Evolutionary conservation across 2,888 invertebrate species (phyloP).

Genomic region (Nephrotoma appendiculata): DNA sequence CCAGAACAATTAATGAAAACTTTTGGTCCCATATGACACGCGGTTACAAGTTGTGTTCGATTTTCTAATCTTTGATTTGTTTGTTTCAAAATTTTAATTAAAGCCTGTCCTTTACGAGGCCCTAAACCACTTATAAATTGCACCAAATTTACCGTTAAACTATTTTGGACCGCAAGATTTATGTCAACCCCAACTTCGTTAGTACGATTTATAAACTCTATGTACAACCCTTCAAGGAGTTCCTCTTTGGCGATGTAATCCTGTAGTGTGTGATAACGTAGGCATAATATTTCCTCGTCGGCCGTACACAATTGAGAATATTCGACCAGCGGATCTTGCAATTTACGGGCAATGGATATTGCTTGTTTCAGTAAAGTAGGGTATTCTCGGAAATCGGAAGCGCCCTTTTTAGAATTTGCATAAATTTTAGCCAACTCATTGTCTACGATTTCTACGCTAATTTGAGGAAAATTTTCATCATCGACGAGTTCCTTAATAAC

Average conservation of each 20-base stretch:
- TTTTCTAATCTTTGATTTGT: constrained; percentile 87
- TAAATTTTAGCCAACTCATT: constrained; percentile 89
- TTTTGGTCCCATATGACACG: constrained; percentile 95
- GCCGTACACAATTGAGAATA: constrained; percentile 90
- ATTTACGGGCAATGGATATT: constrained; percentile 75
- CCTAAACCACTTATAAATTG: constrained; percentile 97
- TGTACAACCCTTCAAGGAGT: constrained; percentile 64
- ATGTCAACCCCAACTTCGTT: constrained; percentile 98
- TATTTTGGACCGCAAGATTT: constrained; percentile 79
- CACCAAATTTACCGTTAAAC: constrained; percentile 74
- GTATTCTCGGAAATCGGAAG: constrained; percentile 82
- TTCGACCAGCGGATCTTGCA: constrained; percentile 93
- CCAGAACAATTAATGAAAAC: constrained; percentile 99
- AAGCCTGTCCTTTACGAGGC: constrained; percentile 80
- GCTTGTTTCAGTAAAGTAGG: constrained; percentile 84
- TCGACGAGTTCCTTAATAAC: constrained; percentile 59
- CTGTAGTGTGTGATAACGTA: constrained; percentile 79
- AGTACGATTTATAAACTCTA: constrained; percentile 87
- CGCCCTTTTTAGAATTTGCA: constrained; percentile 77
- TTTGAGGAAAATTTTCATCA: constrained; percentile 73
- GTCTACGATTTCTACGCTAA: constrained; percentile 84
- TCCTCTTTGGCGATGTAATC: constrained; percentile 74
- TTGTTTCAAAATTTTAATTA: constrained; percentile 76
- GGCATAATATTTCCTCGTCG: constrained; percentile 92
- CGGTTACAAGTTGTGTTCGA: constrained; percentile 85